phyloP scores from a whole-genome alignment of 2,113 vertebrate species.

The Leptocoma aspasia region DNA sequence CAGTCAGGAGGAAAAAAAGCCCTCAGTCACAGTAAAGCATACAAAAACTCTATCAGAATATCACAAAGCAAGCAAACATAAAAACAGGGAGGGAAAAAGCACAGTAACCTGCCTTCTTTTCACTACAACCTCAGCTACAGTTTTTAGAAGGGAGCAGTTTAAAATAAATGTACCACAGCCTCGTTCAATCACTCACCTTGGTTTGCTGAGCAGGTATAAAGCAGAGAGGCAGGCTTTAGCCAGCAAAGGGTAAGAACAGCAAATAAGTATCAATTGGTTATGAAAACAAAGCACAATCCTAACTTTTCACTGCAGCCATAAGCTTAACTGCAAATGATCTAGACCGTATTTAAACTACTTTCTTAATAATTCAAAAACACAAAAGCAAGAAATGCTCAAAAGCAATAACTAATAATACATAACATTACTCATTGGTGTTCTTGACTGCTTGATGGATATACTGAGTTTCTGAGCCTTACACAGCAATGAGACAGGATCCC shows the following conservation, averaged over 20 bases:
- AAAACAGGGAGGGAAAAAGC: not conserved
- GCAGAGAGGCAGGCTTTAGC: constrained; percentile 77
- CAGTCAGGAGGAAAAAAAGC: constrained; percentile 78
- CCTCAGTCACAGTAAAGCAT: constrained; percentile 68
- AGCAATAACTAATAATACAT: constrained; percentile 17
- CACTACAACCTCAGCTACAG: not conserved
- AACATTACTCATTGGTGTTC: constrained; percentile 13
- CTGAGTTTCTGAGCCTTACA: constrained; percentile 23
- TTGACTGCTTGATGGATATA: constrained; percentile 38
- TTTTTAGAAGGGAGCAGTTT: constrained; percentile 36
- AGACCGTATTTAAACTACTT: constrained; percentile 5
- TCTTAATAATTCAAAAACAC: constrained; percentile 24
- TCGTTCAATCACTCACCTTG: constrained; percentile 74
- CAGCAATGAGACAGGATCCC: constrained; percentile 8
- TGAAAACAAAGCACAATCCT: constrained; percentile 59
- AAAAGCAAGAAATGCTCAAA: constrained; percentile 23
- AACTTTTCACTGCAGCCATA: constrained; percentile 52
- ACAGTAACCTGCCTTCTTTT: constrained; percentile 14
- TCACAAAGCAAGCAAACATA: constrained; percentile 60
- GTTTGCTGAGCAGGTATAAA: constrained; percentile 73
- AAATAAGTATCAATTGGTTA: constrained; percentile 74
- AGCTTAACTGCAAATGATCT: constrained; percentile 38
- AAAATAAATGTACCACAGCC: constrained; percentile 41
- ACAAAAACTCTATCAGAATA: constrained; percentile 72
- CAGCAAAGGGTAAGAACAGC: constrained; percentile 80